Evolutionary conservation across 2,113 vertebrate genomes (phyloP), one percentile per base, ranked within the genome.

Genomic region (Indri indri): DNA sequence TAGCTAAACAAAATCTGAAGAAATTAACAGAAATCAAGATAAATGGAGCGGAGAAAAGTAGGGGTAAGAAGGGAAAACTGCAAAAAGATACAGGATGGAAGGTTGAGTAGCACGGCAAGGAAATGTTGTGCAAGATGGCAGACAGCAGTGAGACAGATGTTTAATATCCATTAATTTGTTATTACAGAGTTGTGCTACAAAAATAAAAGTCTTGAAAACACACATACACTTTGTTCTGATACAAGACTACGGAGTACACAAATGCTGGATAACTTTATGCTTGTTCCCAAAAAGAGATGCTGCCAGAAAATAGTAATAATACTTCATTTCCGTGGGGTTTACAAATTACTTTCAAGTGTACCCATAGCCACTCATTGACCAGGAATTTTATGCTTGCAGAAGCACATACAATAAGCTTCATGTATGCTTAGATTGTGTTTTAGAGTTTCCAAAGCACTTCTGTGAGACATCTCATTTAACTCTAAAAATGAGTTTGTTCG

Each of bases 381-480:
- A 42, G 6, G n/a, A 45, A 77, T 57, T 71, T 66, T 30, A 14
- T 20, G 30, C 47, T 59, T 74, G 17, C 18, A 73, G 27, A n/a
- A 18, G 20, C 54, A 8, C 2, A 42, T 8, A 27, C 27, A 34
- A 8, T 47, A 45, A 47, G 47, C 8, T 27, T 37, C 30, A 18
- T 20, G 5, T 18, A 13, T 34, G 34, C 66, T 16, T 34, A 37
- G 40, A 18, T 12, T 47, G 59, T 66, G 8, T 47, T 85, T 90
- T 37, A 37, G 70, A 94, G 42, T 76, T 84, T 90, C 45, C 16
- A 16, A n/a, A 90, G 79, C 30, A 52, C 45, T 54, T 79, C 66
- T 47, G 34, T 16, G 17, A 30, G 11, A 13, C 17, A 14, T 40
- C 22, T 83, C 66, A 82, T n/a, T 65, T 42, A 83, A 61, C 25